Evolutionary conservation across 2,113 vertebrate genomes (phyloP), one percentile per base, ranked within the genome.

Genomic region (Misgurnus mizolepis): DNA sequence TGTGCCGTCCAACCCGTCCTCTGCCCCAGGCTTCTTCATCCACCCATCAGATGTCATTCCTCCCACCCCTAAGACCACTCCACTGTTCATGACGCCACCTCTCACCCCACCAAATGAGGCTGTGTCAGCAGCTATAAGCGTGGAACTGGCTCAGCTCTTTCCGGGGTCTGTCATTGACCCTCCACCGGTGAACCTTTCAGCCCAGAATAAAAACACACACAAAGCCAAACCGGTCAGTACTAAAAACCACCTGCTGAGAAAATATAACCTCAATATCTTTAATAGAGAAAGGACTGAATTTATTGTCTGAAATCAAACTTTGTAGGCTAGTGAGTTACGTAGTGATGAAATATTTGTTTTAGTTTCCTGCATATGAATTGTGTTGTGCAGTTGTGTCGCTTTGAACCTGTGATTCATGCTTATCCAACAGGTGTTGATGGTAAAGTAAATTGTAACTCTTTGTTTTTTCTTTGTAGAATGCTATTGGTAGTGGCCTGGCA

Each of bases 11-110:
- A 98, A 97, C 89, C 87, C 96, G 58, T 93, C 95, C 68, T 93
- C 95, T 0, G 95, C 96, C 17, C 97, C 97, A 4, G 96, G 97
- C 81, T 99, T 99, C 91, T 99, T 98, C 91, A 98, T 98, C 82
- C 97, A 99, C 89, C 97, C 97, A 60, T 98, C 96, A 10, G 98
- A 99, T 64, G 97, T 99, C 85, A 98, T 99, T 91, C 98, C 98
- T 6, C 97, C 98, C 2, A 99, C 98, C 55, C 98, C 98, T 66
- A 99, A 99, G 92, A 99, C 98, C 85, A 99, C 98, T 3, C 97
- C 98, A 18, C 94, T 99, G 5, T 99, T 99, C 89, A 99, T 99
- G 98, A 99, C 98, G 67, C 97, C 98, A 11, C 98, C 98, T 77
- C 94, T 99, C 71, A 99, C 98, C 0, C 98, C 98, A 0, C 98